Base-by-base conservation (phyloP, 2,888 invertebrate species). In the Aphidius colemani region DNA sequence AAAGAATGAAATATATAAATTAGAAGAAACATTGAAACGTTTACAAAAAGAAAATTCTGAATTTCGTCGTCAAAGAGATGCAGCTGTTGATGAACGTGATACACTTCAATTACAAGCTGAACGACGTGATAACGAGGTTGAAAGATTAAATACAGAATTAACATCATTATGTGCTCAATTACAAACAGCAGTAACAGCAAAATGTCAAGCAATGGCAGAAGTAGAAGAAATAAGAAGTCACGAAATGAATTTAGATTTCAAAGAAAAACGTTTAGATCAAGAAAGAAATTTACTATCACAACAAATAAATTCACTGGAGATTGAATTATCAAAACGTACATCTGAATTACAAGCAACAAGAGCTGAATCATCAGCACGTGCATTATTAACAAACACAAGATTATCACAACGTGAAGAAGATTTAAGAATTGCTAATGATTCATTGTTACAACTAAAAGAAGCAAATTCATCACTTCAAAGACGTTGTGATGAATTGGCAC, bases 181-280 rank as follows among this genome's bases (percentile, higher is more conserved):
- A 45, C 88, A 90, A 71, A 81, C 86, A 58, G 91, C 94, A 30
- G 89, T 93, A 67, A 87, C 89, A 72, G 88, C 91, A 3, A 95
- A 95, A 84, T 94, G 93, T 83, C 92, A 94, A 82, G 93, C 93
- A 0, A 81, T 94, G 58, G 88, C 90, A 7, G 87, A 91, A 70
- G 86, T 90, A 65, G 93, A 94, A 81, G 95, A 95, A 83, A 86
- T 94, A 48, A 88, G 90, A 72, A 90, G 92, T 69, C 90, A 90
- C 79, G 92, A 94, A 83, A 85, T 93, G 63, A 87, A 90, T 9
- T 81, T 94, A 30, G 91, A 91, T 75, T 91, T 89, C 80, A 92
- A 91, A 73, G 95, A 95, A 82, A 92, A 92, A 75, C 88, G 93
- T 18, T 85, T 95, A 74, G 92, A 94, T 74, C 91, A 93, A 78